These are phyloP conservation scores for Otolemur garnettii DNA, from an alignment of 2,113 vertebrate genomes.

Conservation along the genomic window DNA sequence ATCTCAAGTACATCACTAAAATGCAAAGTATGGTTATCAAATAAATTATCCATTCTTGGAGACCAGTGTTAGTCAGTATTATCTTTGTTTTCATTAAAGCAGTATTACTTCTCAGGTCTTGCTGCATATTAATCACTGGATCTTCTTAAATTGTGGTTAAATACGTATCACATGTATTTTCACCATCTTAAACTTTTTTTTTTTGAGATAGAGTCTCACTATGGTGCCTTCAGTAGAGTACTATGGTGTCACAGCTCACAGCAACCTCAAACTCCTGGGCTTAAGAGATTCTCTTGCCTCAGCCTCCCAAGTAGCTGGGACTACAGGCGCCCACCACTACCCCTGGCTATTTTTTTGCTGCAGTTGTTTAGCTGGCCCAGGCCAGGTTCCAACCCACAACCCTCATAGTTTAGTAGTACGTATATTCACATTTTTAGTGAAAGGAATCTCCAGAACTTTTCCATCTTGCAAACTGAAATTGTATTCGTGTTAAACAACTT, in stretches of 20 bases:
- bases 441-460: slow-evolving; percentile 10
- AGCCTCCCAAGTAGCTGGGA: too few species aligned
- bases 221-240: too few species aligned
- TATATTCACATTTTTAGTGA: slow-evolving; percentile 25
- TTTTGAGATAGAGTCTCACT: too few species aligned
- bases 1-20: background rate
- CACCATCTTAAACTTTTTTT: background rate
- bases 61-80: background rate
- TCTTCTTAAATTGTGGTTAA: background rate
- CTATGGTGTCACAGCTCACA: too few species aligned
- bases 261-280: too few species aligned
- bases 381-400: too few species aligned
- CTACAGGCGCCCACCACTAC: too few species aligned
- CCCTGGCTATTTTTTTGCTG: too few species aligned
- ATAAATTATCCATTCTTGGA: slow-evolving; percentile 20
- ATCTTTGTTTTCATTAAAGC: slow-evolving; percentile 5
- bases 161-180: background rate
- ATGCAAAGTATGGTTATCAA: background rate
- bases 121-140: background rate
- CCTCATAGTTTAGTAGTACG: background rate
- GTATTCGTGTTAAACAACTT: background rate
- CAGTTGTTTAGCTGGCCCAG: too few species aligned
- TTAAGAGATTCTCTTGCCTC: too few species aligned
- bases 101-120: background rate
- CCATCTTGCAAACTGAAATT: slow-evolving; percentile 16